phyloP scores from a whole-genome alignment of 2,888 invertebrate species.

The Lepeophtheirus nordmannii region DNA sequence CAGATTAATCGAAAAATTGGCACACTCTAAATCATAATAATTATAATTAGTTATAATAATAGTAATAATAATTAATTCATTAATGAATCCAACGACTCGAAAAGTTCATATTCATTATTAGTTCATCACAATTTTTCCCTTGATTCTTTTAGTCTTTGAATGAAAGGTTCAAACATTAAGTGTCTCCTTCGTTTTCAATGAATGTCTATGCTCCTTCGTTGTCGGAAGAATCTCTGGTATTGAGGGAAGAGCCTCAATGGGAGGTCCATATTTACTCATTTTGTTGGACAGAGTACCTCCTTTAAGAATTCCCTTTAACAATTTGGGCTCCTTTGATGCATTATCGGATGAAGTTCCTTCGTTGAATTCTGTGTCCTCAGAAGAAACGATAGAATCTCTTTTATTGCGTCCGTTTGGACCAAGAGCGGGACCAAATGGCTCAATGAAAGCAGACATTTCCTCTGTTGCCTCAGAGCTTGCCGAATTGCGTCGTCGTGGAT shows the following conservation, averaged over 20 bases:
- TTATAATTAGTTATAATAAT: no score
- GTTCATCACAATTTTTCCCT: no score
- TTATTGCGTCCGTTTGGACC: background rate
- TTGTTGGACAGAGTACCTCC: slow-evolving; percentile 2
- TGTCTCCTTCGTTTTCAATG: background rate
- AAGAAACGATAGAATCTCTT: slow-evolving; percentile 25
- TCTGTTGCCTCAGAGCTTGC: slow-evolving; percentile 3
- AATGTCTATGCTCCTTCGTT: background rate
- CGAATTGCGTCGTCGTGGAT: background rate
- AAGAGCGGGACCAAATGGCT: slow-evolving; percentile 9
- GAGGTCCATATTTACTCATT: background rate
- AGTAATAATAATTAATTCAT: no score
- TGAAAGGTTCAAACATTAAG: background rate
- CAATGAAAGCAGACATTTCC: background rate
- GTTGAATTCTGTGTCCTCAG: slow-evolving; percentile 22
- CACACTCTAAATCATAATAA: no score
- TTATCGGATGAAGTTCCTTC: background rate
- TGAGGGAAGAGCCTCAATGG: background rate
- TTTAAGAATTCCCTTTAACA: slow-evolving; percentile 16
- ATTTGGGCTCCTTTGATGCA: slow-evolving; percentile 20
- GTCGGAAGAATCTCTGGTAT: background rate
- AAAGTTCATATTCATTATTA: no score
- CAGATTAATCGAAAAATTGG: no score
- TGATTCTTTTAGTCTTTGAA: no score
- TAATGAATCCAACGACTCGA: no score